Evolutionary conservation across 2,797 vertebrate genomes (phyloP), one percentile per base, ranked within the genome.

Genomic region (Craterocephalus amniculus): DNA sequence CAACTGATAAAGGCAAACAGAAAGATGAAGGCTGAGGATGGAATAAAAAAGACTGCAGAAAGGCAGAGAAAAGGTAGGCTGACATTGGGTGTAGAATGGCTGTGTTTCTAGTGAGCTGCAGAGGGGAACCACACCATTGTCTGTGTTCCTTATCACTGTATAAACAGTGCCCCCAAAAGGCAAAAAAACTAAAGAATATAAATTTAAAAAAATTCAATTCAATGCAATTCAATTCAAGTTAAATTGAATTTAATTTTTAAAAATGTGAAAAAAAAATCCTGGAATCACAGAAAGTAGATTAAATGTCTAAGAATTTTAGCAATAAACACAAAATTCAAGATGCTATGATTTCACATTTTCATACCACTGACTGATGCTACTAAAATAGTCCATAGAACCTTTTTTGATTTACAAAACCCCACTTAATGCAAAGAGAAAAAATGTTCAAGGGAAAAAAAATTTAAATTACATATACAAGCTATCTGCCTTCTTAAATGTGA

Each of bases 111-210:
- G 58, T 63, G 32, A 77, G 73, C 34, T 79, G 72, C 74, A 86
- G 67, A 43, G 27, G 1, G 13, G 13, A 74, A 63, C 65, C 24
- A 36, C 32, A 14, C 22, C 6, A 26, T 43, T 8, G 36, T n/a
- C 31, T 52, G 6, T 43, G 58, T 16, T 67, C 14, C 24, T 67
- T 51, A 80, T 86, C 18, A 72, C 13, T 87, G 67, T 34, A 70
- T 70, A 52, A 86, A 84, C 82, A 91, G 77, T 80, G 84, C 91
- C 91, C 72, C 81, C 89, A 83, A 76, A 49, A 86, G 90, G 90
- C 64, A 49, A 54, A 63, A 59, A 35, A 36, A 35, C 10, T 11
- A 35, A 35, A 35, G 8, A 35, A n/a, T n/a, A n/a, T n/a, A n/a
- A n/a, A n/a, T 16, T 38, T 38, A 11, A 36, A 36, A 38, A 38